phyloP scores from a whole-genome alignment of 2,113 vertebrate genomes.

The Isichthys henryi region DNA sequence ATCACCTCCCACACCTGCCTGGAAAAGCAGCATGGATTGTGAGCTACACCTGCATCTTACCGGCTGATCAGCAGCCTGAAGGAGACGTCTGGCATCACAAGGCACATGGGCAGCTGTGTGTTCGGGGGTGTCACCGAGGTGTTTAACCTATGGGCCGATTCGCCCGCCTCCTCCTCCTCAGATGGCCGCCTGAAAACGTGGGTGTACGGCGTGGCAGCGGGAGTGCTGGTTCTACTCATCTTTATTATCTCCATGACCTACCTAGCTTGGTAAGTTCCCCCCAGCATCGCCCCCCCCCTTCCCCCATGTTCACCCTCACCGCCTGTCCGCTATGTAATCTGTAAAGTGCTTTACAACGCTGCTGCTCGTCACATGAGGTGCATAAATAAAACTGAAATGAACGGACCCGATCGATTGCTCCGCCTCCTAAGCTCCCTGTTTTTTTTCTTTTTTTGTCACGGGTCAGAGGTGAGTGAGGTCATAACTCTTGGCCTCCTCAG shows the following conservation, averaged over 20 bases:
- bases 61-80: background rate
- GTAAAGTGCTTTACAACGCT: background rate
- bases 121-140: background rate
- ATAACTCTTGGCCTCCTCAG: background rate
- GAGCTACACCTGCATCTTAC: background rate
- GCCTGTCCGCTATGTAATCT: slow-evolving; percentile 20
- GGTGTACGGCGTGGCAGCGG: slow-evolving; percentile 96
- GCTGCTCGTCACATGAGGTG: background rate
- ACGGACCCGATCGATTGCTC: slow-evolving; percentile 30
- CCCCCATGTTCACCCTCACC: slow-evolving; percentile 28
- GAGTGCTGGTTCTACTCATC: slow-evolving; percentile 88
- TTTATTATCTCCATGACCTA: slow-evolving; percentile 98
- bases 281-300: background rate
- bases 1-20: background rate
- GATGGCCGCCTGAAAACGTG: slow-evolving; percentile 97
- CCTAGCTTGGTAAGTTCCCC: slow-evolving; percentile 89
- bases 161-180: slow-evolving; percentile 42
- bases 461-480: slow-evolving; percentile 44
- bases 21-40: background rate
- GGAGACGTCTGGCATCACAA: background rate
- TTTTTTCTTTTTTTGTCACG: slow-evolving; percentile 35
- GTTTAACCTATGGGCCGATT: background rate
- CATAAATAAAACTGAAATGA: background rate
- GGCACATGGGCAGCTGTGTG: background rate
- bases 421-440: slow-evolving; percentile 50